phyloP scores from a whole-genome alignment of 2,113 vertebrate species.

The Elephas maximus region DNA sequence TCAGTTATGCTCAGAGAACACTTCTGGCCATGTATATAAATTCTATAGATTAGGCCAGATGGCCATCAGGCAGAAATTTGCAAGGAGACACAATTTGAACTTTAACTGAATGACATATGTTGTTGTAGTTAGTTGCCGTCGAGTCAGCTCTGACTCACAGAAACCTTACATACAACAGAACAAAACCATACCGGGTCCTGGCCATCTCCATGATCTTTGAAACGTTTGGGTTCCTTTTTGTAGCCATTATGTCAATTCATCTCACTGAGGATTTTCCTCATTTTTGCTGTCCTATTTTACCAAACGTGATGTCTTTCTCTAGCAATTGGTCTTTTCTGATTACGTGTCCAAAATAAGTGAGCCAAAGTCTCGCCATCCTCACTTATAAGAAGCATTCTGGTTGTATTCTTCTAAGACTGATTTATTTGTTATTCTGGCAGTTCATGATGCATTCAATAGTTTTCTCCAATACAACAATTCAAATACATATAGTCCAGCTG shows the following conservation, averaged over 20 bases:
- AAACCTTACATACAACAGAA: background rate
- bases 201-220: background rate
- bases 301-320: too few species aligned
- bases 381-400: background rate
- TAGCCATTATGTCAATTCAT: background rate
- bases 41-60: background rate
- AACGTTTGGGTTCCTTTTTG: background rate
- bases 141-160: too few species aligned
- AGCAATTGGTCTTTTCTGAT: too few species aligned
- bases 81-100: background rate
- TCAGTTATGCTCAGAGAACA: background rate
- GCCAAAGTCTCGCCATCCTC: too few species aligned
- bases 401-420: background rate
- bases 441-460: background rate
- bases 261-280: too few species aligned
- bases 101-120: background rate
- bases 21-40: background rate
- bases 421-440: background rate
- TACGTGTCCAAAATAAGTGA: too few species aligned
- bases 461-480: background rate
- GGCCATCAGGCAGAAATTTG: background rate
- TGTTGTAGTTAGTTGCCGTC: too few species aligned
- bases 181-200: background rate
- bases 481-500: background rate
- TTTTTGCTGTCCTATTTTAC: too few species aligned